These are phyloP conservation scores for Octonoba sinensis DNA, from an alignment of 2,888 invertebrate genomes.

Conservation along the genomic window DNA sequence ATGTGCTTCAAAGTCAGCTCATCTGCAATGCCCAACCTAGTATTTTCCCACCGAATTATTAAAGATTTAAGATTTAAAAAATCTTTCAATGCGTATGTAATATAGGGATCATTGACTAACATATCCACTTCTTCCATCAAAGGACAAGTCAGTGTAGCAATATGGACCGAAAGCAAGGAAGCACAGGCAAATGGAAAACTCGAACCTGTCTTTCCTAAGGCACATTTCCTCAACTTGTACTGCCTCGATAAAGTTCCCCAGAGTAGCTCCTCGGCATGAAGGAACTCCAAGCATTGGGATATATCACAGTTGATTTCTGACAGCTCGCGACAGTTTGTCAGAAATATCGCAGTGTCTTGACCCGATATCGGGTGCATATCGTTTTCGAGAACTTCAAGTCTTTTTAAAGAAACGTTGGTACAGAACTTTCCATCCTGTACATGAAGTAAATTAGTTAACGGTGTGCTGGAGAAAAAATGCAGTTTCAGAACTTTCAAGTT, in stretches of 20 bases:
- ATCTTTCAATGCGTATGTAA: conserved; percentile 39
- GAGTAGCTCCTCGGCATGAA: conserved; percentile 28
- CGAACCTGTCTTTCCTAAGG: conserved; percentile 24
- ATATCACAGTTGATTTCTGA: conserved; percentile 29
- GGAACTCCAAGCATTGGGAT: conserved; percentile 16
- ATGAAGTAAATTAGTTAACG: conserved; percentile 22
- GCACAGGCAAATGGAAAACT: conserved; percentile 6
- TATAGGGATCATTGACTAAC: conserved; percentile 32
- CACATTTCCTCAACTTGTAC: conserved; percentile 34
- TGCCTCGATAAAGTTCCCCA: conserved; percentile 19
- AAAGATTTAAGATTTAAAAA: conserved; percentile 33
- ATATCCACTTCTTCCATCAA: conserved; percentile 31
- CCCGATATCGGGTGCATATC: conserved; percentile 17
- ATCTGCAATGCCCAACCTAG: conserved; percentile 25
- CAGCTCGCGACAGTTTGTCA: conserved; percentile 25
- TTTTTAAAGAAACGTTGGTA: conserved; percentile 18
- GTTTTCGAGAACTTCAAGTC: conserved; percentile 34
- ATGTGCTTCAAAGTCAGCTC: conserved; percentile 18
- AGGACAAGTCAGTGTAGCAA: conserved; percentile 47
- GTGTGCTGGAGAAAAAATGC: conserved; percentile 24
- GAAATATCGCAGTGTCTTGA: conserved; percentile 7
- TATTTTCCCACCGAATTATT: conserved; percentile 47
- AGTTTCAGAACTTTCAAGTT: conserved; percentile 31
- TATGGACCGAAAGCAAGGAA: conserved; percentile 12
- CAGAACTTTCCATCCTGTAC: conserved; percentile 8